Evolutionary conservation across 2,797 vertebrate species (phyloP), one percentile per base, ranked within the genome.

Genomic region (Lophius americanus): DNA sequence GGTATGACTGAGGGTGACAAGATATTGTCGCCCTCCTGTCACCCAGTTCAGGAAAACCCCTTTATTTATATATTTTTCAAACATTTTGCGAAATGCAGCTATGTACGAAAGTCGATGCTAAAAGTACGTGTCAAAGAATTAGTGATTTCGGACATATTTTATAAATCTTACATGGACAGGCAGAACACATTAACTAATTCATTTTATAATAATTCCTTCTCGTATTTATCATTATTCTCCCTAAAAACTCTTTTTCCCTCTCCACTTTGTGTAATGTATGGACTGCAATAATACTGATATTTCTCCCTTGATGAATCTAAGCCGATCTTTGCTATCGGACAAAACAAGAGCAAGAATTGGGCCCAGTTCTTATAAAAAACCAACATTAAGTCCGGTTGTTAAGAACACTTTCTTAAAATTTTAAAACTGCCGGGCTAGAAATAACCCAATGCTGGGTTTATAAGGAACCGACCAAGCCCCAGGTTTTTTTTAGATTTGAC

Each of bases 221-320:
- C 10, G 5, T 12, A 7, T 32, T 53, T 49, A 12, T 58, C 37
- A 32, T 10, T 12, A 37, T 44, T 44, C n/a, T 32, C 35, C 33
- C 41, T 44, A 7, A 7, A 32, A 50, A 44, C 3, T 38, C 23
- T 23, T 23, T 23, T 23, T 23, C 23, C 23, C 23, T 23, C 23
- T 23, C 23, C 23, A 23, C 23, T 23, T 23, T 23, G 23, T 23
- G 23, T 23, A 23, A 23, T 23, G 23, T 23, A 23, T 23, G 23
- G 23, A 23, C 23, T 23, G 23, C 23, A 23, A 23, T 23, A 23
- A 23, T 23, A 23, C 23, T 23, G 23, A 23, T 23, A 23, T 63
- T 56, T 1, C 41, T 58, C 60, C 50, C 11, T 50, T 8, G 3
- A 6, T 52, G 56, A 51, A 56, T 63, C 52, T 6, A 10, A 73